Percentiles rank a stretch among this genome's conserved stretches.
phyloP scores from a whole-genome alignment of 2,797 vertebrate species.

The Oreonectes daqikongensis region DNA sequence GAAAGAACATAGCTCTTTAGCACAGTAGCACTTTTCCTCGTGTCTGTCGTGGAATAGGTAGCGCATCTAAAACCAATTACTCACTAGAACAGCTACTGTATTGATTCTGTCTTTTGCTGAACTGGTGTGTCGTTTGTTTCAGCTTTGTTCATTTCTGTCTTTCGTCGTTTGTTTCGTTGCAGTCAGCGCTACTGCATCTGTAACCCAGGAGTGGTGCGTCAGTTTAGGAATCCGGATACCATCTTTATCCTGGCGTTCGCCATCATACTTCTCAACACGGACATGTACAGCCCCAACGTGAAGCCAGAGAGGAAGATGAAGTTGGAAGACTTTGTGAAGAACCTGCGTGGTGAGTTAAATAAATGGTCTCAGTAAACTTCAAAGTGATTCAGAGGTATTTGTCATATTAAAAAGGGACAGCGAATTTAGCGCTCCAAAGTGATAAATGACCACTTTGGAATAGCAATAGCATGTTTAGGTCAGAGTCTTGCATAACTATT shows the following conservation, averaged over 20 bases:
- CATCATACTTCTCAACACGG: slow-evolving; percentile 96
- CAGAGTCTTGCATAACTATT: slow-evolving; percentile 35
- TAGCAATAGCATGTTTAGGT: slow-evolving; percentile 8
- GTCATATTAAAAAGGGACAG: neutral
- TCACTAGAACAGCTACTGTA: slow-evolving; percentile 23
- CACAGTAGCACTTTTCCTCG: slow-evolving; percentile 7
- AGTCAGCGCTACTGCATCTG: slow-evolving; percentile 97
- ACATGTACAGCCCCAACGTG: slow-evolving; percentile 99
- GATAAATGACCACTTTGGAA: slow-evolving; percentile 53
- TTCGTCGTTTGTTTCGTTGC: slow-evolving; percentile 36
- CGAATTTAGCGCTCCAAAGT: slow-evolving; percentile 51
- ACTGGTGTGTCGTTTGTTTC: neutral
- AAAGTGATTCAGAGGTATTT: slow-evolving; percentile 2
- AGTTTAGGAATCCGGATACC: slow-evolving; percentile 96
- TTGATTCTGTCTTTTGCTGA: slow-evolving; percentile 35
- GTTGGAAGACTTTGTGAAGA: slow-evolving; percentile 96
- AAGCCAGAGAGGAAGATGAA: slow-evolving; percentile 98
- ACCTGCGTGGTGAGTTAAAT: slow-evolving; percentile 84
- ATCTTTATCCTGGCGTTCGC: slow-evolving; percentile 98
- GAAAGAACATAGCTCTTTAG: slow-evolving; percentile 13
- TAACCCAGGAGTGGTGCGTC: slow-evolving; percentile 93
- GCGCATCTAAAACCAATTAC: slow-evolving; percentile 13
- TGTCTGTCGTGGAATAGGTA: neutral
- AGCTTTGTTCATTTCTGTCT: slow-evolving; percentile 7
- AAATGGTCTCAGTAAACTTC: neutral